Evolutionary conservation across 1,140 invertebrate species (phyloP).

Genomic region (Drosophila seguyi): DNA sequence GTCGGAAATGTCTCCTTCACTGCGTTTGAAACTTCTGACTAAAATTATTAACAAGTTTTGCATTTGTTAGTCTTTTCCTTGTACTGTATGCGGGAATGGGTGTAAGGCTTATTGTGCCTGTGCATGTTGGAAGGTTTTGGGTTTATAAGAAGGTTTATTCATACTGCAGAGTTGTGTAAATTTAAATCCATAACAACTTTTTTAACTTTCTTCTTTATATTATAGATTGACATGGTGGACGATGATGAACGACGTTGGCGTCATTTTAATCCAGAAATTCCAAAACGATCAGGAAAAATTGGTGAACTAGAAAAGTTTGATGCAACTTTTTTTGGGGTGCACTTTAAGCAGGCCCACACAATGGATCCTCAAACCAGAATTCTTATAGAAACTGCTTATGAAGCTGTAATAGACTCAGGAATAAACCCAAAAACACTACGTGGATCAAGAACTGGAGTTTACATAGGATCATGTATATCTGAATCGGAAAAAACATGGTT

Average conservation of each 20-base stretch:
- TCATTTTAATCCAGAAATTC: constrained; percentile 88
- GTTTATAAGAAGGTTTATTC: no score
- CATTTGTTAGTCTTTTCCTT: no score
- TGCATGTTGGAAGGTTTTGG: no score
- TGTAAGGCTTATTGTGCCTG: no score
- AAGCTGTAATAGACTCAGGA: constrained; percentile 85
- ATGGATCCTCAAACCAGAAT: constrained; percentile 87
- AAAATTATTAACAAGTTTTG: no score
- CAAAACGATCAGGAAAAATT: constrained; percentile 91
- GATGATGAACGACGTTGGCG: constrained; percentile 91
- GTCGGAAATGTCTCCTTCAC: no score
- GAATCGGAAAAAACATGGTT: constrained; percentile 91
- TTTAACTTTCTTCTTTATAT: no score
- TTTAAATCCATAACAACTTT: no score
- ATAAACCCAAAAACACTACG: constrained; percentile 86
- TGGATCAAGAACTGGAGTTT: constrained; percentile 92
- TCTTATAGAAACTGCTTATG: constrained; percentile 86
- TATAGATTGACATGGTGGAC: constrained; percentile 89
- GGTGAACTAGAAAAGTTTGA: constrained; percentile 86
- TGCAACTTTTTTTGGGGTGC: constrained; percentile 87
- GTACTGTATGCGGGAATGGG: no score
- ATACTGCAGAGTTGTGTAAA: no score
- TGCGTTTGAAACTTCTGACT: no score
- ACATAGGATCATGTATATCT: constrained; percentile 91
- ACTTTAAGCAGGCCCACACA: constrained; percentile 86